Evolutionary conservation across 2,888 invertebrate species (phyloP), one percentile per base, ranked within the genome.

Genomic region (Lymantria dispar): DNA sequence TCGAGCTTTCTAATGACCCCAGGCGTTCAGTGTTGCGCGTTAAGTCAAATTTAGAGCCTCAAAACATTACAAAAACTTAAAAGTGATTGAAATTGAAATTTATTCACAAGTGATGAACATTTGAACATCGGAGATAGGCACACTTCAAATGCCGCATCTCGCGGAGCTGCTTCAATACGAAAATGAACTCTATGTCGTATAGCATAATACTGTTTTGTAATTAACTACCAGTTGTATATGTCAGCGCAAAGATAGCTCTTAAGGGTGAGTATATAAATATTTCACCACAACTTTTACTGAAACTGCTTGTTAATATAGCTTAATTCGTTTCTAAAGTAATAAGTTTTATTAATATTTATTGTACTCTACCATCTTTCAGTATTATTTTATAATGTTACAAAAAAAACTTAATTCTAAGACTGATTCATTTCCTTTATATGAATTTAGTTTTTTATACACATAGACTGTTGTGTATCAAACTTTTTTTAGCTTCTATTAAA

Each of bases 1-100:
- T 80, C 74, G 85, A 83, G 86, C 88, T 83, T 87, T 87, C 89
- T 90, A 90, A 91, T 91, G 89, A 91, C 90, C 88, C 81, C 89
- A 86, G 82, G 89, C 89, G 87, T 85, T 83, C 80, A 75, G 77
- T 77, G 89, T 78, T 84, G 83, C 82, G 84, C 78, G 78, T 76
- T 56, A 75, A 76, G 72, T 76, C 74, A 70, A 67, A 78, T 67
- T 70, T 74, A 74, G 72, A 71, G 55, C 60, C 72, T 74, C 68
- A 71, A 62, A 73, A 76, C 70, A 72, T 69, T 68, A 74, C 76
- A 77, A 78, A 83, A 84, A 80, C 72, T 76, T 70, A 67, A 68
- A 71, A 71, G 75, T 73, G 72, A 78, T 82, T 78, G 71, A 72
- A 79, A 76, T 74, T 76, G 75, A 70, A 69, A 69, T 75, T 73